Evolutionary conservation across 2,113 vertebrate species (phyloP).

Genomic region (Perognathus longimembris): DNA sequence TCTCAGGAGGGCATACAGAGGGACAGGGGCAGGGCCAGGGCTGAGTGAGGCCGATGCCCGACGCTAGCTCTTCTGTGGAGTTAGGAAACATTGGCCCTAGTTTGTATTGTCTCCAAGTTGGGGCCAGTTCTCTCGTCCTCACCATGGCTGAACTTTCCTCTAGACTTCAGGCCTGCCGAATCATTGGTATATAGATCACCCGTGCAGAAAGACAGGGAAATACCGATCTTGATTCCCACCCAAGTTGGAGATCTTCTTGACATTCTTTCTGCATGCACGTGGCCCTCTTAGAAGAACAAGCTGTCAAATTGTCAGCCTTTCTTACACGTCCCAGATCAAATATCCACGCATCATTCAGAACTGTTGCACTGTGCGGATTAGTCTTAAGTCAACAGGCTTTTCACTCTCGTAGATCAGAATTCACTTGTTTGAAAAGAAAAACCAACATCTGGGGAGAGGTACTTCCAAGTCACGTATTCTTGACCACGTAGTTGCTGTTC

Average conservation of each 20-base stretch:
- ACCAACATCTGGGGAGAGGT: neutral
- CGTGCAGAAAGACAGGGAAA: neutral
- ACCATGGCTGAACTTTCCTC: neutral
- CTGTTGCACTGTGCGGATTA: slow-evolving; percentile 1
- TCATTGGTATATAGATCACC: neutral
- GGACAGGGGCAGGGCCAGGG: no score
- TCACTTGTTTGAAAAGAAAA: slow-evolving; percentile 19
- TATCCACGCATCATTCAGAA: neutral
- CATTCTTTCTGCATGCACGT: neutral
- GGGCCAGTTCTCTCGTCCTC: neutral
- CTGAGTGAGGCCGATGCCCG: no score
- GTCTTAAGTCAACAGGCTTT: slow-evolving; percentile 55
- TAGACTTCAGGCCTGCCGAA: neutral
- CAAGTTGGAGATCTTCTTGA: neutral
- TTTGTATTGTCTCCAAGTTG: neutral
- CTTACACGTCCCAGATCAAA: neutral
- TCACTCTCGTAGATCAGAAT: slow-evolving; percentile 31
- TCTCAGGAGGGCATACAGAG: neutral
- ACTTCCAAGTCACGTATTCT: slow-evolving; percentile 25
- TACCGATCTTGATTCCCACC: neutral
- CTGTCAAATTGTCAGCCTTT: slow-evolving; percentile 1
- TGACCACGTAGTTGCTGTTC: slow-evolving; percentile 9
- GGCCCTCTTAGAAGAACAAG: slow-evolving; percentile 7
- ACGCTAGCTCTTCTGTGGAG: accelerated
- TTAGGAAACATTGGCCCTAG: neutral